Percentiles rank a stretch among this genome's conserved stretches.
These are phyloP conservation scores for Pteropus alecto DNA, from an alignment of 2,113 vertebrate species.

Conservation along the genomic window DNA sequence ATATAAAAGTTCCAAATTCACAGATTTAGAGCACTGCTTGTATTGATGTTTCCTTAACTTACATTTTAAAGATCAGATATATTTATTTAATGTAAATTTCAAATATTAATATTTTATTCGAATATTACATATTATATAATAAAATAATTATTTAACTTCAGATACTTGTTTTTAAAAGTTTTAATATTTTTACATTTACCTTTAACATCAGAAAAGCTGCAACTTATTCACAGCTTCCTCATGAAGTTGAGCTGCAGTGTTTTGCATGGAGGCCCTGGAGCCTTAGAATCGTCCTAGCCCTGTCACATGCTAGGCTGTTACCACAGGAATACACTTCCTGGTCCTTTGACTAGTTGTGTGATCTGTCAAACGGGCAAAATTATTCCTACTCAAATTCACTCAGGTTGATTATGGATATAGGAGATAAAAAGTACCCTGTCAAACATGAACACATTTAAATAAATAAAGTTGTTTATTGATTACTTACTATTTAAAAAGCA, in stretches of 20 bases:
- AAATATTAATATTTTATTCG: neutral
- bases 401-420: neutral
- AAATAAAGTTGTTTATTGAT: neutral
- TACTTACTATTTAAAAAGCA: neutral
- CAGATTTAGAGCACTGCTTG: neutral
- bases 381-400: neutral
- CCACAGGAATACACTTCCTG: neutral
- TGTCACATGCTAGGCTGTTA: neutral
- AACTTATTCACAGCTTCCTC: neutral
- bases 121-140: neutral
- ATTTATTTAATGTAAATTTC: constrained; percentile 6
- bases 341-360: neutral
- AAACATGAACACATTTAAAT: neutral
- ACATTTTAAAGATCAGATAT: neutral
- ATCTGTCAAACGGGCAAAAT: neutral
- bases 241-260: neutral
- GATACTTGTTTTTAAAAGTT: neutral
- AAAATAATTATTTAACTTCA: neutral
- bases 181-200: neutral
- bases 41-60: neutral
- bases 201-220: neutral
- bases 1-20: neutral
- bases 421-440: neutral
- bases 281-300: neutral
- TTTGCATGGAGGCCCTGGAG: neutral